Base-by-base conservation (phyloP, 2,113 vertebrate genomes). In the Notechis scutatus region DNA sequence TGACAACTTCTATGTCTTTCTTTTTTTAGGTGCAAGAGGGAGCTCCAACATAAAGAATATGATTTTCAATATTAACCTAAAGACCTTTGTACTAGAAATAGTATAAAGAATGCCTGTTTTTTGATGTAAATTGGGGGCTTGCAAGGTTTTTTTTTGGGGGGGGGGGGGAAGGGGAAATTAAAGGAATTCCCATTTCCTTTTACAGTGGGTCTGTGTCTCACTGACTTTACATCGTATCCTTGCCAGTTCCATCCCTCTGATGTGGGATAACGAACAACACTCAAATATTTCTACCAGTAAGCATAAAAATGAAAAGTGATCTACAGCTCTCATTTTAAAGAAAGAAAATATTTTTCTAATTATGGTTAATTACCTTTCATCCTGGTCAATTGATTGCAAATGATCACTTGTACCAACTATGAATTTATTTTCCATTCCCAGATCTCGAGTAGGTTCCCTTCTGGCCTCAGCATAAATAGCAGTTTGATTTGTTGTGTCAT, bases 361-460 rank as follows among this genome's bases (percentile, higher is more conserved):
- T 91, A 9, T 57, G 3, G 10, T 29, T 47, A 91, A 11, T 92
- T 93, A 94, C 94, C 92, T 92, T 91, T 3, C 15, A 61, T 61
- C 85, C 29, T 24, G 24, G 55, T 11, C 20, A 55, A 90, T 61
- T 87, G 52, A 14, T 29, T 12, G 47, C 20, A 55, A 61, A 74
- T 64, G 81, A 0, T 52, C 89, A 54, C 74, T 94, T 87, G 26
- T 88, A 64, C 91, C 55, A 55, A 94, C 91, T 34, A 88, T 56
- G n/a, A 90, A 26, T 87, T 59, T 57, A 88, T 86, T 91, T 56
- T 86, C 91, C 20, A 88, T 91, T 55, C 88, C 91, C 45, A 90
- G 24, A 50, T 95, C 74, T 29, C 94, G 94, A 91, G 85, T 57
- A 56, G 90, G 88, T 34, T 88, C 10, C 39, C 81, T 94, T 92